These are phyloP conservation scores for Piezodorus guildinii DNA, from an alignment of 1,140 invertebrate species.

Conservation along the genomic window DNA sequence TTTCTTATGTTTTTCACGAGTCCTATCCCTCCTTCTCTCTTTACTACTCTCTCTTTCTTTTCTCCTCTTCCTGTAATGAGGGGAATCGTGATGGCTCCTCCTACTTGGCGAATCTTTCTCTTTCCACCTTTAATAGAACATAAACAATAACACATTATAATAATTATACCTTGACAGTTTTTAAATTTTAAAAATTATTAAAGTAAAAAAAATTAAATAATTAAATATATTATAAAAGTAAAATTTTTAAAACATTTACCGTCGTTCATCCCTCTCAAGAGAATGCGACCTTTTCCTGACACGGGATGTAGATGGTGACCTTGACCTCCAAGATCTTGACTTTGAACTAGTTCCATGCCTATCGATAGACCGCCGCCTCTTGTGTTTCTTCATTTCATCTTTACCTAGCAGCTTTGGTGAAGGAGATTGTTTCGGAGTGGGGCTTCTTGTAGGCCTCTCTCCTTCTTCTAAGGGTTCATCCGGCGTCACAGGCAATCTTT, in stretches of 20 bases:
- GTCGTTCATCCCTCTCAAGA: neutral
- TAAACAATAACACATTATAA: neutral
- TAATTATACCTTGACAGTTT: too few relatives aligned
- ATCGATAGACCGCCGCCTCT: neutral
- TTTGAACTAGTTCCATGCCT: neutral
- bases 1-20: slow-evolving; percentile 22
- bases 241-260: neutral
- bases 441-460: slow-evolving; percentile 6
- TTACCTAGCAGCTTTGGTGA: neutral
- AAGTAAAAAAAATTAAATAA: too few relatives aligned
- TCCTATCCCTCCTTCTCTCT: slow-evolving; percentile 8
- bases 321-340: neutral
- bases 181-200: too few relatives aligned
- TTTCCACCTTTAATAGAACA: neutral
- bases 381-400: neutral
- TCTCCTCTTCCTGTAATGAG: slow-evolving; percentile 19
- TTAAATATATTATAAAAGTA: too few relatives aligned
- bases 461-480: slow-evolving; percentile 20
- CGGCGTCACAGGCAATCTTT: neutral
- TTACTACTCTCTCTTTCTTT: slow-evolving; percentile 8
- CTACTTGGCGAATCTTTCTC: slow-evolving; percentile 16
- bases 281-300: neutral
- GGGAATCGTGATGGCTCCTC: slow-evolving; percentile 19
- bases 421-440: slow-evolving; percentile 4
- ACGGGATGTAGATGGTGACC: neutral